Evolutionary conservation across 2,797 vertebrate genomes (phyloP).

Genomic region (Decapterus maruadsi): DNA sequence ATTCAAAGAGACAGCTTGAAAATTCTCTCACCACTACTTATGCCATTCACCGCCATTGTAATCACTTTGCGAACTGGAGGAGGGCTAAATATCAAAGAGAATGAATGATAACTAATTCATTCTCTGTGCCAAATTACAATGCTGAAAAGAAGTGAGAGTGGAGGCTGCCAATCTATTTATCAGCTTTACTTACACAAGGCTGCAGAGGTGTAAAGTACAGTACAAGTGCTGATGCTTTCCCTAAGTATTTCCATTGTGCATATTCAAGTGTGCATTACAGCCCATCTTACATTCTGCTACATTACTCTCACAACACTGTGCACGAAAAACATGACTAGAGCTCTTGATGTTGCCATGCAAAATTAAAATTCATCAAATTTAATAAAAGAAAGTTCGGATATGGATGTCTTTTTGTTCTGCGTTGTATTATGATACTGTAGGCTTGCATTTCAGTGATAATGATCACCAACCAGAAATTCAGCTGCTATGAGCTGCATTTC

Average conservation of each 20-base stretch:
- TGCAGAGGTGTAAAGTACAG: background rate
- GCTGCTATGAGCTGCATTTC: background rate
- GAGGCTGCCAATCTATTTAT: conserved; percentile 16
- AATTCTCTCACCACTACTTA: background rate
- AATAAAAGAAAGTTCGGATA: background rate
- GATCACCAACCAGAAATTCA: background rate
- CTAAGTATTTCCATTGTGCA: background rate
- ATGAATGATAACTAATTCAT: conserved; percentile 58
- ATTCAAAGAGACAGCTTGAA: conserved; percentile 11
- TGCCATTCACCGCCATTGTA: conserved; percentile 48
- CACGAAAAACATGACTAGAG: background rate
- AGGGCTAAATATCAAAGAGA: conserved; percentile 60
- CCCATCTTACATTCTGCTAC: background rate
- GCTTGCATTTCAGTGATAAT: background rate
- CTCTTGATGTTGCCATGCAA: background rate
- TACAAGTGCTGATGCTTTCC: background rate
- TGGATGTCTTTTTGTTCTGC: background rate
- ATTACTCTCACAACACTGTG: background rate
- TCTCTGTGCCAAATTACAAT: conserved; percentile 45
- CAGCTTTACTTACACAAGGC: background rate
- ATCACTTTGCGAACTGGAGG: conserved; percentile 46
- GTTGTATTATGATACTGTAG: background rate
- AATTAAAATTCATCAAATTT: background rate
- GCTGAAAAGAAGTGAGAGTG: conserved; percentile 40
- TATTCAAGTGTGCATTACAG: too few relatives aligned